Evolutionary conservation across 2,888 invertebrate species (phyloP), one percentile per base, ranked within the genome.

Genomic region (Cataglyphis cursor): DNA sequence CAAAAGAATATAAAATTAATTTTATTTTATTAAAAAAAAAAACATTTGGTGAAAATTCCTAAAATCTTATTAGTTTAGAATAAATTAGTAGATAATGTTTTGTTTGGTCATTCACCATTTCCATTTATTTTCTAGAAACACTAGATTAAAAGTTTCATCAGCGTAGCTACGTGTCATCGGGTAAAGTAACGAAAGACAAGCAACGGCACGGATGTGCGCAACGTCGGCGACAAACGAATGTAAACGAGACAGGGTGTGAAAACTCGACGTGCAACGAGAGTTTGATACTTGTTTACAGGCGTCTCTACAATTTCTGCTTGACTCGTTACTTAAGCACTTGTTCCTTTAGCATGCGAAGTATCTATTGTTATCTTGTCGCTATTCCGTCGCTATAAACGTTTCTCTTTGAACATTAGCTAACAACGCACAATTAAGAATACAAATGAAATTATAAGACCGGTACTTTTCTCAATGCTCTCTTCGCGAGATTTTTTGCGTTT

Each of bases 201-300:
- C 88, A 82, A 74, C 82, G 65, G 54, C 64, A 62, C 78, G 85
- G 76, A 66, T 41, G 65, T 75, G 82, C 80, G 76, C 82, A 78
- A 66, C 73, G 72, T 61, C 87, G 83, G 80, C 85, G 87, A 85
- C 89, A 89, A 89, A 89, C 89, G 89, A 87, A 89, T 89, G 89
- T 88, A 89, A 89, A 89, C 89, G 89, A 89, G 88, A 76, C 68
- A 51, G 75, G 75, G 85, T 88, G 88, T 81, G 89, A 89, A 87
- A 87, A 89, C 83, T 89, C 89, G 78, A 80, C 78, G 88, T 87
- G 87, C 85, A 78, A 89, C 88, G 89, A 89, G 89, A 89, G 89
- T 89, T 89, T 89, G 88, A 89, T 89, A 88, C 87, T 87, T 89
- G 89, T 89, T 89, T 89, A 89, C 89, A 83, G 70, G 85, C 88